These are phyloP conservation scores for Hypomecis punctinalis DNA, from an alignment of 2,888 invertebrate species.

Conservation along the genomic window DNA sequence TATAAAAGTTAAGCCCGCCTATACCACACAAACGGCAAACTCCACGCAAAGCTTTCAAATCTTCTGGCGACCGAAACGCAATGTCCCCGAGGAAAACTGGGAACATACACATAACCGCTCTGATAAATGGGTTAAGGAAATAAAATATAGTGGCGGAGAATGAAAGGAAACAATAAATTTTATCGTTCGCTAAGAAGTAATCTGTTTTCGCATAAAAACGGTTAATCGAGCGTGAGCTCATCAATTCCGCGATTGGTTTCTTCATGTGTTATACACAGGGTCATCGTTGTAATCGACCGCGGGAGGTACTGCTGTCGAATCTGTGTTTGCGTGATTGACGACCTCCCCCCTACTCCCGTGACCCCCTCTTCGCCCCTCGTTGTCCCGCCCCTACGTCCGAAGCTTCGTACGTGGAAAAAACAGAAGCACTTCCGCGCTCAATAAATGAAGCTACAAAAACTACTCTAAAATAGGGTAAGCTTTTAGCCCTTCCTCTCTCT, in stretches of 20 bases:
- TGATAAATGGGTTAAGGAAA: constrained; percentile 10
- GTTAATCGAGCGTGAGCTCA: constrained; percentile 39
- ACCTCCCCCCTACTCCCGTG: constrained; percentile 22
- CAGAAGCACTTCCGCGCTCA: too few relatives aligned
- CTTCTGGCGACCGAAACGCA: neutral
- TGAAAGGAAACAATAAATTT: constrained; percentile 23
- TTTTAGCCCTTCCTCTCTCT: too few relatives aligned
- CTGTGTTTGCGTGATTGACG: constrained; percentile 45
- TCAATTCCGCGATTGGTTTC: constrained; percentile 42
- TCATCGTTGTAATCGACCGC: constrained; percentile 47
- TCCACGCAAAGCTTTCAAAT: neutral
- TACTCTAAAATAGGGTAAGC: too few relatives aligned
- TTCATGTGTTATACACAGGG: constrained; percentile 43
- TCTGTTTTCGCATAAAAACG: constrained; percentile 38
- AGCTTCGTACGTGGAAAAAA: too few relatives aligned
- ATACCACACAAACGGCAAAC: neutral
- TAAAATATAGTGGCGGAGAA: constrained; percentile 4
- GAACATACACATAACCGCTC: neutral
- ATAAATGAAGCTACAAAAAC: too few relatives aligned
- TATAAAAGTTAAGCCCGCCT: too few relatives aligned
- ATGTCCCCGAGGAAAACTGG: neutral
- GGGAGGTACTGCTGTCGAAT: neutral
- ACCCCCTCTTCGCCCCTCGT: neutral
- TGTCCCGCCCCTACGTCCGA: neutral
- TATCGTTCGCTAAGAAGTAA: constrained; percentile 19